Evolutionary conservation across 2,888 invertebrate genomes (phyloP), one percentile per base, ranked within the genome.

Genomic region (Cacoxenus indagator): DNA sequence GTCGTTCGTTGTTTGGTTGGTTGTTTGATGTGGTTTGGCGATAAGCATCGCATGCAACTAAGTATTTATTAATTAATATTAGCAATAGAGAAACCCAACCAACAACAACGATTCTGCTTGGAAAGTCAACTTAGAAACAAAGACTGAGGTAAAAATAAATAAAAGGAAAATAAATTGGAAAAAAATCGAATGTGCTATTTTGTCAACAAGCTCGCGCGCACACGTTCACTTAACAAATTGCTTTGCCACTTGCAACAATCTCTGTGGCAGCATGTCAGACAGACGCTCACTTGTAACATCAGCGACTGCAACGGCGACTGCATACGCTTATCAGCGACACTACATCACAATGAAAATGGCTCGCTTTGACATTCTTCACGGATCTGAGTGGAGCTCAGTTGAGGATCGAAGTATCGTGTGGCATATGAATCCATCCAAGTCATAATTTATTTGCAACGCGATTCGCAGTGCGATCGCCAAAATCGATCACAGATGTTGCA

Each of bases 191-290:
- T n/a, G 48, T 48, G 27, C 57, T 5, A 43, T 61, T 61, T 62
- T 62, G 61, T 62, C 45, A 62, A 62, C 61, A 22, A 51, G n/a
- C 14, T 43, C 26, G 55, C 55, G 59, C 59, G 59, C 78, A 77
- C 80, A 83, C 80, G 80, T 81, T 81, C 80, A 78, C 77, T 70
- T 72, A 68, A 81, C 80, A 81, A 81, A 81, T 81, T 81, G 80
- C 84, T 81, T 81, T 83, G 80, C 80, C 80, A 81, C 80, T 81
- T 81, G 71, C 78, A 72, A 70, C 77, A 80, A 76, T 76, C 73
- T 62, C 45, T 22, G 22, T 45, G 43, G 61, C 61, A 62, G 31
- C 59, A 59, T 59, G 31, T 43, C 1, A n/a, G 6, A n/a, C 37
- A 11, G n/a, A 5, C 55, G 2, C 29, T 9, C 6, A 4, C 4